Conservation (phyloP, 1,140 invertebrate species). For the Wasmannia auropunctata region DNA sequence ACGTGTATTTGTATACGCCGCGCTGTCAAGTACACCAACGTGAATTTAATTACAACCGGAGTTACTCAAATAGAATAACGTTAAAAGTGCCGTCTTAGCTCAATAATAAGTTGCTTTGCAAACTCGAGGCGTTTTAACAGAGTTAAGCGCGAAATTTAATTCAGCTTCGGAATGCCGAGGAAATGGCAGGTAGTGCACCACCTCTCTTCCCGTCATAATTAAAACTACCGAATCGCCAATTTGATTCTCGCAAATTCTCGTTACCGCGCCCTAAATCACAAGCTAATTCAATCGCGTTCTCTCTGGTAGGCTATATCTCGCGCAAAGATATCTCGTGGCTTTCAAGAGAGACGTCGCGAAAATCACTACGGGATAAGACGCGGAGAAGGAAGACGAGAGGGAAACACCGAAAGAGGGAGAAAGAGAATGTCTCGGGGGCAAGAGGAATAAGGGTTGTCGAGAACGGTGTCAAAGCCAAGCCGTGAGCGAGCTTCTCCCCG, state of each 20-base stretch:
- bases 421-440: conserved; percentile 12
- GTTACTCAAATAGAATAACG: neutral
- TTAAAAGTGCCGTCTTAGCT: neutral
- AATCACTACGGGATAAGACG: neutral
- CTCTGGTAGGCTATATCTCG: neutral
- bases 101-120: neutral
- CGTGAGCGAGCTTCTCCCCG: conserved; percentile 71
- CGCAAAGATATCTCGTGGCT: neutral
- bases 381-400: neutral
- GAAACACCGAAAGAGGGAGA: neutral
- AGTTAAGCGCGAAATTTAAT: neutral
- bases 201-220: neutral
- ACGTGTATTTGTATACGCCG: neutral
- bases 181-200: neutral
- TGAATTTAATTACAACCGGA: conserved; percentile 22
- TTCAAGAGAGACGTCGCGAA: conserved; percentile 11
- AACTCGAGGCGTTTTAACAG: neutral
- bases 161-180: neutral
- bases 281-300: conserved; percentile 7
- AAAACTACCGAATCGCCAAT: neutral
- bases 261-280: neutral
- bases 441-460: conserved; percentile 46
- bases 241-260: neutral
- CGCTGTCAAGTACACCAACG: neutral
- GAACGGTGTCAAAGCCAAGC: conserved; percentile 74